A percentile compares a stretch with the other conserved stretches of the same genome.
Evolutionary conservation across 2,113 vertebrate genomes (phyloP).

Genomic region (Perca schrenkii): DNA sequence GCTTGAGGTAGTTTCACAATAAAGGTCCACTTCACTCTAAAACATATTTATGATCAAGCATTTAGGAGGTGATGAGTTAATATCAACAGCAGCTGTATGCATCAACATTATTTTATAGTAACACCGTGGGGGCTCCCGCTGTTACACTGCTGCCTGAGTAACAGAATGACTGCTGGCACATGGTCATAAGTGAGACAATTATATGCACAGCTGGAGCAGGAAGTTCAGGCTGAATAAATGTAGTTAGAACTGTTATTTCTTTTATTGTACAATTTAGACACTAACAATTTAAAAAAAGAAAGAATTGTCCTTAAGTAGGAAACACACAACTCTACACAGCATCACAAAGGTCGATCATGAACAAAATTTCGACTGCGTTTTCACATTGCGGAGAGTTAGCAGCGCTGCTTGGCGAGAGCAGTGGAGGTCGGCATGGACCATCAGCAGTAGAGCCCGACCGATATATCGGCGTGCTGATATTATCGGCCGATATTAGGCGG

Average conservation of each 20-base stretch:
- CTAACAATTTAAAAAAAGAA: not conserved
- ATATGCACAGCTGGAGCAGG: not conserved
- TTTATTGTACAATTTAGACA: not conserved
- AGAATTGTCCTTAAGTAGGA: not conserved
- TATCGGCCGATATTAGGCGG: too few relatives aligned
- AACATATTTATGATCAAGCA: not conserved
- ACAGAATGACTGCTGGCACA: not conserved
- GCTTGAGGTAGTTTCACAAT: not conserved
- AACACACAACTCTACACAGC: not conserved
- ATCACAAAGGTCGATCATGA: not conserved
- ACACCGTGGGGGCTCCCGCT: not conserved
- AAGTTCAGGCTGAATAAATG: not conserved
- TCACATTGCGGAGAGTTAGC: not conserved
- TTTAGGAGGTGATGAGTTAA: constrained; percentile 37
- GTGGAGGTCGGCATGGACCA: not conserved
- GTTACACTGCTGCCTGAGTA: not conserved
- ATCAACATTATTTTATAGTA: constrained; percentile 4
- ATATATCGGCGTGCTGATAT: too few relatives aligned
- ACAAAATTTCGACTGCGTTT: too few relatives aligned
- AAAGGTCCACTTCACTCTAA: not conserved
- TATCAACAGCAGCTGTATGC: constrained; percentile 37
- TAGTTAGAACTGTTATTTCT: too few relatives aligned
- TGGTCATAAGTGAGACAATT: not conserved
- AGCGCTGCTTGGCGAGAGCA: not conserved
- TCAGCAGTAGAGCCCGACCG: too few relatives aligned